Conservation (phyloP, 2,113 vertebrate genomes). For the Hystrix cristata region DNA sequence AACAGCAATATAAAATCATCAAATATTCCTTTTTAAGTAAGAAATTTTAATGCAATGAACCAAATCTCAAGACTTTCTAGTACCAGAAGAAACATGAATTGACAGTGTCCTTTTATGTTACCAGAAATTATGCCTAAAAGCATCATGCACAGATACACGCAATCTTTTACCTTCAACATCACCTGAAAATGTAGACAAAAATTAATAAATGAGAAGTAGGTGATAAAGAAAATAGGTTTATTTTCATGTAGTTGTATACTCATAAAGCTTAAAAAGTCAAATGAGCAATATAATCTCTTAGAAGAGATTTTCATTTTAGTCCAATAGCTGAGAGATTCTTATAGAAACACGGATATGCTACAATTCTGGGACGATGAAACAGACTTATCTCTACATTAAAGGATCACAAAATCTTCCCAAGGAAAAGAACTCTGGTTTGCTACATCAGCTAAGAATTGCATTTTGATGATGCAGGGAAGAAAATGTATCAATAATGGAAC, state of each 20-base stretch:
- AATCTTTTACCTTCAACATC: conserved; percentile 97
- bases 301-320: not conserved
- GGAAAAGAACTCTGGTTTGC: not conserved
- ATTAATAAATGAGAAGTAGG: conserved; percentile 83
- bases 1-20: conserved; percentile 37
- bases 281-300: not conserved
- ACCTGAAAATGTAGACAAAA: conserved; percentile 93
- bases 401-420: conserved; percentile 38
- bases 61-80: not conserved
- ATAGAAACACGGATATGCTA: not conserved
- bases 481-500: not conserved
- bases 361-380: not conserved
- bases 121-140: conserved; percentile 76
- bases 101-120: conserved; percentile 86
- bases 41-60: conserved; percentile 34
- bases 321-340: not conserved
- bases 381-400: conserved; percentile 54
- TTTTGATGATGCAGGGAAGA: conserved; percentile 11
- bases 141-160: conserved; percentile 88
- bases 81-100: conserved; percentile 14
- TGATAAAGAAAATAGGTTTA: conserved; percentile 78
- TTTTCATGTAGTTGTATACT: conserved; percentile 70
- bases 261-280: conserved; percentile 64
- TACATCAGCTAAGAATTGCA: not conserved
- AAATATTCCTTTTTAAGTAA: conserved; percentile 56